Base-by-base conservation (phyloP, 2,888 invertebrate genomes). In the Cremastinae sp. region DNA sequence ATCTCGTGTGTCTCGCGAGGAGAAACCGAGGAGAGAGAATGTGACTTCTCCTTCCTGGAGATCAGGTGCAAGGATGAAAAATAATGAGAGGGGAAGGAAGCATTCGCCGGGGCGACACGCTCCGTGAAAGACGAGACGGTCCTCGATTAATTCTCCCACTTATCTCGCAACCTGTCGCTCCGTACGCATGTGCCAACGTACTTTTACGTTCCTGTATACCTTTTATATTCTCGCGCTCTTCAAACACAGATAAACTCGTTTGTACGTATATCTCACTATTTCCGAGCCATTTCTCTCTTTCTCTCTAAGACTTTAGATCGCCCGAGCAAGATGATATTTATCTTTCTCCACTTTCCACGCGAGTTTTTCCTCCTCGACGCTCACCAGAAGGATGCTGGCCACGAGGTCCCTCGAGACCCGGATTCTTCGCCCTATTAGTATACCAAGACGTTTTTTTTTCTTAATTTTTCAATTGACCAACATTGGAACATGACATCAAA, bases 31-130 rank as follows among this genome's bases (percentile, higher is more conserved):
- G 65, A 61, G 45, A 38, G 28, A 43, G 8, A 62, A 58, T 56
- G 71, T 62, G 61, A 66, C 66, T 47, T 64, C n/a, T n/a, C n/a
- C 72, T 72, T 68, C 75, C 75, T 68, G 68, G 56, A 75, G 22
- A 64, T 53, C 65, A 61, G 28, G 47, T 70, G 65, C 64, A 38
- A n/a, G n/a, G n/a, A 70, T 65, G 45, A 49, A 20, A 71, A 72
- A 75, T 75, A 62, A 75, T 68, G 47, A 53, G 8, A 43, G 12
- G 16, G 9, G 22, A n/a, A 12, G 45, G n/a, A 53, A 69, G 62
- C 12, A 45, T 16, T 59, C 36, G 16, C 5, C 36, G 58, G 45
- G n/a, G n/a, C n/a, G 69, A 43, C 7, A 58, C 51, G 28, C 22
- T 18, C 10, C 54, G 14, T n/a, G 59, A 18, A 53, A 61, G 47